phyloP scores from a whole-genome alignment of 2,888 invertebrate species.

The Dioctria rufipes region DNA sequence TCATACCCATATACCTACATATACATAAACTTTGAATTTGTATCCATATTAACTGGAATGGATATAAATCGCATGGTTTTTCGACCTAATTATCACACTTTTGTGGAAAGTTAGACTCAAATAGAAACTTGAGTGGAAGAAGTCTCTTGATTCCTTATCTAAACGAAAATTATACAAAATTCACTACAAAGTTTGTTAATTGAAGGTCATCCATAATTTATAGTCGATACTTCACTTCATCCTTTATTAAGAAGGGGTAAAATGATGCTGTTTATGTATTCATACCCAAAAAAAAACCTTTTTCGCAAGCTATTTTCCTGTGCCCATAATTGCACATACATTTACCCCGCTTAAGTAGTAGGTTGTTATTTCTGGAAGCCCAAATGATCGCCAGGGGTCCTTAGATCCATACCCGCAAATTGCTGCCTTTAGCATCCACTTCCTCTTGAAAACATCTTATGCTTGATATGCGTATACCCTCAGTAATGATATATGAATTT shows the following conservation, averaged over 20 bases:
- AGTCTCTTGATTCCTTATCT: neutral
- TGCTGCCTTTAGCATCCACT: neutral
- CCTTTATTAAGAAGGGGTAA: neutral
- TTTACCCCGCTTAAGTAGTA: neutral
- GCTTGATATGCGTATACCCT: neutral
- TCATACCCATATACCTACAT: no score
- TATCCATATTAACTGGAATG: neutral
- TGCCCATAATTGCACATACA: neutral
- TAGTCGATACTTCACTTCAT: neutral
- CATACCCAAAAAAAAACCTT: neutral
- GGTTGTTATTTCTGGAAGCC: slow-evolving; percentile 8
- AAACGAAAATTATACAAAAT: slow-evolving; percentile 28
- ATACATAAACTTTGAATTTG: no score
- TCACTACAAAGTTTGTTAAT: slow-evolving; percentile 26
- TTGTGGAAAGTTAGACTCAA: neutral
- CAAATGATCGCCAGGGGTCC: slow-evolving; percentile 32
- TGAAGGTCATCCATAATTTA: slow-evolving; percentile 33
- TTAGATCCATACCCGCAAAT: neutral
- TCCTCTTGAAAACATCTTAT: neutral
- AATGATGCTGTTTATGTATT: slow-evolving; percentile 1
- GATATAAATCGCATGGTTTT: slow-evolving; percentile 23
- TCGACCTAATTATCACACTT: slow-evolving; percentile 7
- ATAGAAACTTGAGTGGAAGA: neutral
- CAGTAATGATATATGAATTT: slow-evolving; percentile 25
- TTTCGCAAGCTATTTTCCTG: slow-evolving; percentile 24